Evolutionary conservation across 2,113 vertebrate genomes (phyloP).

Genomic region (Scalopus aquaticus): DNA sequence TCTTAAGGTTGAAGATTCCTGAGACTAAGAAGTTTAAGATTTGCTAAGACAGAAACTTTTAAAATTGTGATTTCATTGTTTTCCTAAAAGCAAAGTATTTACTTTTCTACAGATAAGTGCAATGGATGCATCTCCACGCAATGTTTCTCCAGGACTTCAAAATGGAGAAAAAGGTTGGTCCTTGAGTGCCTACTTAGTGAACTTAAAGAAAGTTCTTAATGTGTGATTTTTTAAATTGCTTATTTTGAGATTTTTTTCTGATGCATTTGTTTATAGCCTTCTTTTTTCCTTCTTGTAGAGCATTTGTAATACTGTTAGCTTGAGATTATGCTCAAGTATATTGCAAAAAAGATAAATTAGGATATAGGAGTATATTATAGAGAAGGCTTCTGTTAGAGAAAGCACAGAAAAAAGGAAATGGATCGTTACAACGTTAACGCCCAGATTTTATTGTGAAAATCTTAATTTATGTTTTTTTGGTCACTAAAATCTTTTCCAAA

Average conservation of each 20-base stretch:
- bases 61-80: conserved; percentile 36
- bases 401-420: neutral
- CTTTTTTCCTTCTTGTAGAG: neutral
- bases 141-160: conserved; percentile 93
- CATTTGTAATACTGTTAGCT: neutral
- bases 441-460: neutral
- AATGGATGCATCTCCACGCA: conserved; percentile 95
- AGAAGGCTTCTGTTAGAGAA: neutral
- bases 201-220: neutral
- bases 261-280: neutral
- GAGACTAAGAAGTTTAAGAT: neutral
- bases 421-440: neutral
- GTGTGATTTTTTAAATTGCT: neutral
- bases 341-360: neutral
- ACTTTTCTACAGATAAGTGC: conserved; percentile 86
- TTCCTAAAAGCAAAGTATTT: neutral
- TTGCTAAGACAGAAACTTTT: neutral
- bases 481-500: neutral
- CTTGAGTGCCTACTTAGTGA: neutral
- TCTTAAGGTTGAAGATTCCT: neutral
- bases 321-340: neutral
- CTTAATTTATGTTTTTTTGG: conserved; percentile 29
- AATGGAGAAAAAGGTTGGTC: conserved; percentile 95
- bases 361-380: neutral
- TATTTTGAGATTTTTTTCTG: conserved; percentile 20